Base-by-base conservation (phyloP, 2,797 vertebrate genomes). In the Malurus leucopterus region DNA sequence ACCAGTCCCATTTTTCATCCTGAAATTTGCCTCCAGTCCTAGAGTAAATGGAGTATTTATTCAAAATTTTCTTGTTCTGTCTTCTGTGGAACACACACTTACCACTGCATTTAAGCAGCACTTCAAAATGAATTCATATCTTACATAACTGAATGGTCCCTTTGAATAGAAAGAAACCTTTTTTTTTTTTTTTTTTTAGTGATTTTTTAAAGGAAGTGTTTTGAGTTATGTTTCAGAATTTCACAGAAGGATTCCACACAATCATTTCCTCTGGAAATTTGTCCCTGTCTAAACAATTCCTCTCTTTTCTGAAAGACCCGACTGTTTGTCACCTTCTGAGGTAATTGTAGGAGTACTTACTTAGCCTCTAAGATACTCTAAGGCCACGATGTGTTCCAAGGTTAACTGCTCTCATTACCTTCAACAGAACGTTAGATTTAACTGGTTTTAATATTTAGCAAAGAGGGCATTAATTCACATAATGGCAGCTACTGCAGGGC, bases 41-140 rank as follows among this genome's bases (percentile, higher is more conserved):
- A 53, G 27, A 86, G 67, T 36, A 95, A 95, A 86, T 87, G 92
- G 87, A 94, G 53, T 94, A 95, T 96, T 96, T 92, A 86, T 95
- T 95, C 72, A 92, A 68, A 91, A 90, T 78, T 90, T 53, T 86
- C 75, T 93, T 78, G 53, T 53, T 85, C 17, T 87, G 51, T 91
- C 85, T 95, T 92, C 73, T 95, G 84, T 17, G 29, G 87, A 92
- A 90, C 58, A 41, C 1, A 29, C 24, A 79, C 53, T 58, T 89
- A 94, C 57, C 43, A 73, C 43, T 74, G 49, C 64, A 46, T 69
- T 92, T 92, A 95, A 94, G 71, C 63, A 72, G 84, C 85, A 81
- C 47, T 93, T 91, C 51, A 93, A 81, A 96, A 91, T 82, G 20
- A 93, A 67, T 88, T 84, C 9, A 5, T 75, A 93, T 38, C 59